Evolutionary conservation across 64 coral and sea anemone genomes (phyloP), one percentile per base, ranked within the genome.

Genomic region (Catalaphyllia jardinei): DNA sequence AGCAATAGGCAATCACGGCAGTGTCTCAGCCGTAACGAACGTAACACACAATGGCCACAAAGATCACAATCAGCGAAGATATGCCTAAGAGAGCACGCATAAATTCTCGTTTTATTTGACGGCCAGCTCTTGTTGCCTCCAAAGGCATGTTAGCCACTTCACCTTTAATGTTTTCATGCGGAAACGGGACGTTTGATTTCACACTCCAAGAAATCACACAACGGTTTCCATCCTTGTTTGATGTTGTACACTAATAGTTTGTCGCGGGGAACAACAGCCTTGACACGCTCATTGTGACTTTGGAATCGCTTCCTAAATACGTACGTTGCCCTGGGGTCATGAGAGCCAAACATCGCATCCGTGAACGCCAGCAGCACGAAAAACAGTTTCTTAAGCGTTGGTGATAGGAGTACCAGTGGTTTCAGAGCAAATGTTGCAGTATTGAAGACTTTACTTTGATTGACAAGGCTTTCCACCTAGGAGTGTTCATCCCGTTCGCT

Each of bases 161-260:
- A 15, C 79, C 67, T 18, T 60, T 30, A 6, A 74, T 71, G 57
- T 91, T 91, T 14, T 27, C 30, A 63, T 85, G 69, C 8, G 89
- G 89, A 46, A 91, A 91, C 29, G 71, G 31, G 8, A 49, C 3
- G 5, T 57, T 31, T 83, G 79, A 50, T 24, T 1, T 50, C 52
- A 55, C 52, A 55, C 10, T 55, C 52, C 52, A 55, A 55, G 52
- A 55, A 55, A 55, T 55, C 52, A 55, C 52, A 55, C 52, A 55
- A 55, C 9, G 52, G 52, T 55, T 55, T 55, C 52, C 52, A 55
- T 11, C 52, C 52, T 55, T 55, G 52, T 14, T 55, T 8, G 52
- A 55, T 55, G 52, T 55, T 55, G 52, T 55, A 91, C 8, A 91
- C 78, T n/a, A 91, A 72, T 28, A 85, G 71, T 18, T 91, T 81